phyloP scores from a whole-genome alignment of 2,888 invertebrate species.

The Ditula angustiorana region DNA sequence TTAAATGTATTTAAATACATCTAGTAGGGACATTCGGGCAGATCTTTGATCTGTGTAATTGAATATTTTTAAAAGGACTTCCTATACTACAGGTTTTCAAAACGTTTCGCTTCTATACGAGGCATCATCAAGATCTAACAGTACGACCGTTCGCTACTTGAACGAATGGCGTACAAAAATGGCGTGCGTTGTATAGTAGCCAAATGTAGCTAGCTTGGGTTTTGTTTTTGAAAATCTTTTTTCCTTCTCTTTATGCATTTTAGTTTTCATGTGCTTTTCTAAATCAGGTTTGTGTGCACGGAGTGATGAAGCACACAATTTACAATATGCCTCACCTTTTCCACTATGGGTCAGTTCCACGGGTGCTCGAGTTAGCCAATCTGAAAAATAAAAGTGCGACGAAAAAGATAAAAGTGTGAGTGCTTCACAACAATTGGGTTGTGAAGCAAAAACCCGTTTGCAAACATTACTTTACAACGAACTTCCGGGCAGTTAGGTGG shows the following conservation, averaged over 20 bases:
- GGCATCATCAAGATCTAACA: too few relatives aligned
- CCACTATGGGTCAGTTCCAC: conserved; percentile 20
- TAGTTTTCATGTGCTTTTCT: conserved; percentile 38
- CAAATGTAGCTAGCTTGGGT: conserved; percentile 27
- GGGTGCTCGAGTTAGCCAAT: conserved; percentile 31
- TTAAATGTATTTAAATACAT: too few relatives aligned
- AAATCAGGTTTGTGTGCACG: conserved; percentile 37
- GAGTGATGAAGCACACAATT: conserved; percentile 30
- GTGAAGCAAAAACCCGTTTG: too few relatives aligned
- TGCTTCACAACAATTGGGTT: too few relatives aligned
- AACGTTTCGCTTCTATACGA: too few relatives aligned
- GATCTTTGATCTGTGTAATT: conserved; percentile 36
- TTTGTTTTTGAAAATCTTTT: conserved; percentile 18
- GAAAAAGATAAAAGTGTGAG: too few relatives aligned
- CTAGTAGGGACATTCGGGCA: too few relatives aligned
- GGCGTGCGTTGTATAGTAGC: conserved; percentile 13
- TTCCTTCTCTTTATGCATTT: conserved; percentile 30
- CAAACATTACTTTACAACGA: too few relatives aligned
- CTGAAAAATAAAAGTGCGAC: conserved; percentile 22
- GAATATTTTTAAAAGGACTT: conserved; percentile 34
- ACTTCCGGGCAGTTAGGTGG: conserved; percentile 17
- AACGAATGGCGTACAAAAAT: too few relatives aligned
- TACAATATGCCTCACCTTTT: conserved; percentile 32
- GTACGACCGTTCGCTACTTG: too few relatives aligned
- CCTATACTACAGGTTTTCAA: conserved; percentile 36